Evolutionary conservation across 2,113 vertebrate species (phyloP).

Genomic region (Tylochromis polylepis): DNA sequence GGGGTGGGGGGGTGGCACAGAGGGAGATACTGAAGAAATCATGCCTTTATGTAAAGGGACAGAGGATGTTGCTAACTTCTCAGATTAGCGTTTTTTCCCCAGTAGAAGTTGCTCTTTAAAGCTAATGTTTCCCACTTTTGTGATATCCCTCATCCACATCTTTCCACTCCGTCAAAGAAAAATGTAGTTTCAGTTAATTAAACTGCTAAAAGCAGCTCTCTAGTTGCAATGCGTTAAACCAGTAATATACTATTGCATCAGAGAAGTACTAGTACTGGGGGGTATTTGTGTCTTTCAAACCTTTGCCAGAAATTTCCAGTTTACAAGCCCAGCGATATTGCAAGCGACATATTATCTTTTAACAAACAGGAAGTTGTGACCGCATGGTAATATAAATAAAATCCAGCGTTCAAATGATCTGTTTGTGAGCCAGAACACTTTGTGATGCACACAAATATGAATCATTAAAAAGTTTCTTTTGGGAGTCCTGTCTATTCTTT

Average conservation of each 20-base stretch:
- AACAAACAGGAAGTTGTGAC: conserved; percentile 32
- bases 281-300: conserved; percentile 16
- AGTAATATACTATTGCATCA: background rate
- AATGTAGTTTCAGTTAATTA: conserved; percentile 1
- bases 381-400: background rate
- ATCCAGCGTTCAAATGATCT: background rate
- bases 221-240: conserved; percentile 36
- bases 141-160: background rate
- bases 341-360: conserved; percentile 10
- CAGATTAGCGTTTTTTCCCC: conserved; percentile 21
- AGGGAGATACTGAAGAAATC: conserved; percentile 11
- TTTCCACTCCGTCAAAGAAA: conserved; percentile 38
- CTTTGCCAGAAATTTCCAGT: conserved; percentile 25
- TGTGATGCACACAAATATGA: conserved; percentile 13
- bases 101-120: background rate
- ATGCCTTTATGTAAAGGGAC: conserved; percentile 8
- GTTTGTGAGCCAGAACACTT: conserved; percentile 14
- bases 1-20: conserved; percentile 11
- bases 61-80: conserved; percentile 3
- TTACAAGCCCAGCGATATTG: conserved; percentile 10
- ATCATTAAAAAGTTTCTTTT: background rate
- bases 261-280: background rate
- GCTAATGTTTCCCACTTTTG: conserved; percentile 44
- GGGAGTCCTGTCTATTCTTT: background rate
- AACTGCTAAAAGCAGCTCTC: background rate